Percentiles rank a stretch among this genome's conserved stretches.
These are phyloP conservation scores for Melanotaenia maccullochi DNA, from an alignment of 2,797 vertebrate species.

Conservation along the genomic window DNA sequence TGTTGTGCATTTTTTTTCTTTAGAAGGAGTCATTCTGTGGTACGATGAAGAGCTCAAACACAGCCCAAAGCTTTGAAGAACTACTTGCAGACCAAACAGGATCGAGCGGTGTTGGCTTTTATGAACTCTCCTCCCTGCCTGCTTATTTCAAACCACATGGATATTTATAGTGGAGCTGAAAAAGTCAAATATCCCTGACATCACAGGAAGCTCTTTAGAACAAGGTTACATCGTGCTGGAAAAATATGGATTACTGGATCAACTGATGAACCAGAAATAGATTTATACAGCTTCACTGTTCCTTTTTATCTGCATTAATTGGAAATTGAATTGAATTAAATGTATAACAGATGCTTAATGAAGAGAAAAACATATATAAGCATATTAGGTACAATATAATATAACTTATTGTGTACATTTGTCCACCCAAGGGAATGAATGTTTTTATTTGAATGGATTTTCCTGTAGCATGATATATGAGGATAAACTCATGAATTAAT, in stretches of 20 bases:
- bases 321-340: not conserved
- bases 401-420: conserved; percentile 11
- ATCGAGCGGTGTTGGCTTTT: not conserved
- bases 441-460: conserved; percentile 10
- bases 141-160: too few species aligned
- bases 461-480: conserved; percentile 8
- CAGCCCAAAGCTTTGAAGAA: not conserved
- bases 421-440: not conserved
- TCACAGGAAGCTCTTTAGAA: not conserved
- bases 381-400: not conserved
- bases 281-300: not conserved
- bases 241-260: too few species aligned
- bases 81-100: not conserved
- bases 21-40: not conserved
- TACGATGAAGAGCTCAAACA: not conserved
- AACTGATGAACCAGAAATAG: not conserved
- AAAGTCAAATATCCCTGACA: not conserved
- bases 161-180: not conserved
- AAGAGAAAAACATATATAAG: conserved; percentile 1
- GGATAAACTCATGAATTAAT: conserved; percentile 32
- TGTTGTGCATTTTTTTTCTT: not conserved
- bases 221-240: not conserved
- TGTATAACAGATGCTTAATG: not conserved
- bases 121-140: not conserved
- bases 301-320: not conserved